These are phyloP conservation scores for Bergia puertoricense DNA, from an alignment of 92 coral and sea anemone species.

Conservation along the genomic window DNA sequence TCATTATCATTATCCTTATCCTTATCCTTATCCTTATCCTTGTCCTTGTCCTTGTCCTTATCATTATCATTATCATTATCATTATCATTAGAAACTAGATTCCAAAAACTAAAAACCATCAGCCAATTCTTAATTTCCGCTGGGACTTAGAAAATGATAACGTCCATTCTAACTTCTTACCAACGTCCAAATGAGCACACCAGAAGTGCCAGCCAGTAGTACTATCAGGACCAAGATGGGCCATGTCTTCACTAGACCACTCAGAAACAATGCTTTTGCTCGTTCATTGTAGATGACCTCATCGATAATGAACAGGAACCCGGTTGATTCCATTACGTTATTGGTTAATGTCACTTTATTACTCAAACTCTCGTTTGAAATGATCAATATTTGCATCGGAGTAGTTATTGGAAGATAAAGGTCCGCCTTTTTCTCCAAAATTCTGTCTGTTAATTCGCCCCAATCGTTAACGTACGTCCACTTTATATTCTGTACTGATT, in stretches of 20 bases:
- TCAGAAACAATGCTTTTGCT: neutral
- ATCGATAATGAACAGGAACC: slow-evolving; percentile 15
- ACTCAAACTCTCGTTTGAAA: neutral
- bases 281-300: neutral
- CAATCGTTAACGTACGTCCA: slow-evolving; percentile 12
- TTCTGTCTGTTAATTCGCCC: neutral
- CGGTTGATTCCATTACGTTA: neutral
- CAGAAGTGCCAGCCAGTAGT: slow-evolving; percentile 18
- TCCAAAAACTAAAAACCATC: too few species aligned
- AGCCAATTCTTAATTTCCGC: neutral
- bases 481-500: neutral
- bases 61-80: too few species aligned
- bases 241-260: slow-evolving; percentile 15
- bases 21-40: too few species aligned
- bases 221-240: neutral
- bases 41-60: too few species aligned
- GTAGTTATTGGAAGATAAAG: slow-evolving; percentile 25
- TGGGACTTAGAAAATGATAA: neutral
- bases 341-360: neutral
- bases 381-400: neutral
- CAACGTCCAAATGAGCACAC: slow-evolving; percentile 5
- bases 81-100: too few species aligned
- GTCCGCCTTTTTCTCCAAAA: neutral
- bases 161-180: neutral
- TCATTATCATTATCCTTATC: too few species aligned